Evolutionary conservation across 2,113 vertebrate genomes (phyloP).

Genomic region (Salvelinus namaycush): DNA sequence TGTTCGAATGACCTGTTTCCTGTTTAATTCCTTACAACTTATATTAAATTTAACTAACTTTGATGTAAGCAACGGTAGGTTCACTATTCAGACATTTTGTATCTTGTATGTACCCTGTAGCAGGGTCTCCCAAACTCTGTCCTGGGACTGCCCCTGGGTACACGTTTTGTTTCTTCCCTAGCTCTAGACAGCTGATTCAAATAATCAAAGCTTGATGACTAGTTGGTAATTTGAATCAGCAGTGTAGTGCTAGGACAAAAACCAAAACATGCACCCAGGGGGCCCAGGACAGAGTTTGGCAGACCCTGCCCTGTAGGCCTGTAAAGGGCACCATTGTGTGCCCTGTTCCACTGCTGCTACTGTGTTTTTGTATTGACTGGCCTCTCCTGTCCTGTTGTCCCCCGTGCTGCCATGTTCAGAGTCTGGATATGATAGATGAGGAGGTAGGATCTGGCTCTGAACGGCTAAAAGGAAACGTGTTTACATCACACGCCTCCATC

Average conservation of each 20-base stretch:
- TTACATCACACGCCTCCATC: not conserved
- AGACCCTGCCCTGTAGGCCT: no score
- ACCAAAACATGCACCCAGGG: no score
- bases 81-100: not conserved
- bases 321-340: constrained; percentile 5
- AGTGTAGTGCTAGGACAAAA: no score
- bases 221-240: no score
- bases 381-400: constrained; percentile 72
- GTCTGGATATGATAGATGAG: constrained; percentile 98
- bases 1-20: no score
- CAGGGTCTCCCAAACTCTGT: no score
- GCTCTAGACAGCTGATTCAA: no score
- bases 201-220: no score
- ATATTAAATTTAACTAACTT: not conserved
- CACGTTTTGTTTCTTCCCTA: no score
- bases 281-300: no score
- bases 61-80: not conserved
- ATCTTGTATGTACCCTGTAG: not conserved
- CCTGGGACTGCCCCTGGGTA: no score
- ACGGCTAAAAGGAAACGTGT: not conserved
- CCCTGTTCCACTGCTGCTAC: constrained; percentile 50
- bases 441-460: constrained; percentile 88
- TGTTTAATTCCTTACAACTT: no score
- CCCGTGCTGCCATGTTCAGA: constrained; percentile 84
- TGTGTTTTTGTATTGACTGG: constrained; percentile 62